Base-by-base conservation (phyloP, 2,797 vertebrate species). In the Mycteria americana region DNA sequence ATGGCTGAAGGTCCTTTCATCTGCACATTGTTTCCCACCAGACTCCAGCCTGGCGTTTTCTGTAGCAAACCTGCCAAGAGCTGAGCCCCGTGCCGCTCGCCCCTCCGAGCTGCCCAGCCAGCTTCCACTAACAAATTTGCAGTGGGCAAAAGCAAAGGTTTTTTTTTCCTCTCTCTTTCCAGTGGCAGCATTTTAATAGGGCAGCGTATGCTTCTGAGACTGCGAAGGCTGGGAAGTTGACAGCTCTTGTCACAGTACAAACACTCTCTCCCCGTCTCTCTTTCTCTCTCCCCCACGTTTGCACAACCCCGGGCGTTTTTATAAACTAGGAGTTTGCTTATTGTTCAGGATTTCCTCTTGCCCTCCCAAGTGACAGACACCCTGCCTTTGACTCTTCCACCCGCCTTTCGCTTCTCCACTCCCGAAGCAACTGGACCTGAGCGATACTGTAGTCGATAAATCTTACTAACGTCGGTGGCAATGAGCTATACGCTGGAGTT, bases 1-100 rank as follows among this genome's bases (percentile, higher is more conserved):
- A 92, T 31, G 83, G 83, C 95, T 89, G 83, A 90, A 85, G 89
- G 92, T 85, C 72, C 77, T 93, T 95, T 85, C 89, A 64, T 53
- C 89, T 17, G 13, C 76, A n/a, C 83, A 19, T 65, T 51, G 83
- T 64, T 93, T 63, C 86, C 76, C 75, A 75, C 57, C 92, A 79
- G 79, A 39, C 86, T 77, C 50, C 95, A 88, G 85, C 82, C 75
- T 6, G 46, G 8, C 0, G 28, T 88, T 57, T 81, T 46, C 85
- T 62, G 48, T 25, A 78, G 82, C 70, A 4, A 92, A 90, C 75
- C 83, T 78, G 75, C 87, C 93, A 18, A 11, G 70, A 27, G 56
- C 91, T 6, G 51, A 56, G 60, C 82, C 48, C 75, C 3, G 9
- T 5, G 17, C 39, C 6, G 8, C 37, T 43, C 18, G 4, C 56